Base-by-base conservation (phyloP, 2,113 vertebrate genomes). In the Periophthalmus modestus region DNA sequence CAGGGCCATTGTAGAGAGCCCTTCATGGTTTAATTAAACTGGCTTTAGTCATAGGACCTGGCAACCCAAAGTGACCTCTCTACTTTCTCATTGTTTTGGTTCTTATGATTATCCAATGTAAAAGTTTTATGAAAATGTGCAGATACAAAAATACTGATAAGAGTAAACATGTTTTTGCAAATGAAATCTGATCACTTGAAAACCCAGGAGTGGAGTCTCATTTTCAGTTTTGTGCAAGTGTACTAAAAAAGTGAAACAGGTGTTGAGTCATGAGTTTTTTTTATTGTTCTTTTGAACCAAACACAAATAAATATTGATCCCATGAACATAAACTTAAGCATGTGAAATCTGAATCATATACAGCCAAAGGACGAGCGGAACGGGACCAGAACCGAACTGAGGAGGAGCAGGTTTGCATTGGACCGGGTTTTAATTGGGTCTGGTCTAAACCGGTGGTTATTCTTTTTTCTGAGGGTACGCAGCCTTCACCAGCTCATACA, bases 391-490 rank as follows among this genome's bases (percentile, higher is more conserved):
- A 4, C 39, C 4, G 14, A 55, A n/a, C 28, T 52, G 39, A 43
- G 39, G 39, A 43, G 68, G 80, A 82, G 65, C 14, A 39, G 46
- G 74, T 1, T 21, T 24, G 69, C 57, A 79, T 21, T 24, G 69
- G 58, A 79, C 50, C 69, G 58, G 58, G 5, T 4, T 5, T 2
- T 0, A 9, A 39, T 10, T 43, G 36, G 9, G 18, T 10, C 21
- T 11, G 46, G 46, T 13, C 5, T 48, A 13, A 13, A 52, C 15
- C 28, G 9, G 34, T 7, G 23, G 71, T 72, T 52, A 82, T n/a
- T 72, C 91, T 5, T 93, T 93, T 90, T 96, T 96, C 89, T 95
- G 93, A 48, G 97, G 95, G 85, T 94, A 85, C 4, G 96, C 82
- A 16, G 93, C 90, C 0, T 78, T 11, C 66, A 79, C 21, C 82